Conservation (phyloP, 2,113 vertebrate species). For the Phasianus colchicus region DNA sequence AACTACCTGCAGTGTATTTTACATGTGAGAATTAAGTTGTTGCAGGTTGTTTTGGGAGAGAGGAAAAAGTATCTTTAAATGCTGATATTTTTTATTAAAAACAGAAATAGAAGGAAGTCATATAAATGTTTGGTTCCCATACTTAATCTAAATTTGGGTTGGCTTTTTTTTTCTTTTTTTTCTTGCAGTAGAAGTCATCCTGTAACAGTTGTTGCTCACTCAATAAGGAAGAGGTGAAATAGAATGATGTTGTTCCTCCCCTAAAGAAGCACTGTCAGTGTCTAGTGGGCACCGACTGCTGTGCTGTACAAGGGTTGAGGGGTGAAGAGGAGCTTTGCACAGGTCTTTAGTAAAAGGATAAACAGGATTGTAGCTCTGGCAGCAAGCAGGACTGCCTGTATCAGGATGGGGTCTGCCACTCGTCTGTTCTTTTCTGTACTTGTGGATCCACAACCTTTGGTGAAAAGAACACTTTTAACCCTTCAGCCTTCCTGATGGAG, state of each 20-base stretch:
- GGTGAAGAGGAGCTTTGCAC: background rate
- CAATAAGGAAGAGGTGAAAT: background rate
- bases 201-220: background rate
- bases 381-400: background rate
- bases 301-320: accelerated
- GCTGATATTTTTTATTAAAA: background rate
- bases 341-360: background rate
- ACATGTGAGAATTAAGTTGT: background rate
- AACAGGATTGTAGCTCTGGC: background rate
- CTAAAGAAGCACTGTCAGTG: background rate
- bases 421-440: background rate
- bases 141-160: background rate
- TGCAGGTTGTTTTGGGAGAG: background rate
- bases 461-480: background rate
- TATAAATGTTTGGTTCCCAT: accelerated
- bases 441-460: background rate
- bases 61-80: accelerated
- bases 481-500: background rate
- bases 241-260: background rate
- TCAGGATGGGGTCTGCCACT: background rate
- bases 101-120: background rate
- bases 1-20: background rate
- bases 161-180: background rate
- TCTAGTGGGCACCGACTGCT: background rate
- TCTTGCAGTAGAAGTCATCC: background rate